A percentile compares a stretch with the other conserved stretches of the same genome.
phyloP scores from a whole-genome alignment of 2,113 vertebrate species.

The Illadopsis cleaveri region DNA sequence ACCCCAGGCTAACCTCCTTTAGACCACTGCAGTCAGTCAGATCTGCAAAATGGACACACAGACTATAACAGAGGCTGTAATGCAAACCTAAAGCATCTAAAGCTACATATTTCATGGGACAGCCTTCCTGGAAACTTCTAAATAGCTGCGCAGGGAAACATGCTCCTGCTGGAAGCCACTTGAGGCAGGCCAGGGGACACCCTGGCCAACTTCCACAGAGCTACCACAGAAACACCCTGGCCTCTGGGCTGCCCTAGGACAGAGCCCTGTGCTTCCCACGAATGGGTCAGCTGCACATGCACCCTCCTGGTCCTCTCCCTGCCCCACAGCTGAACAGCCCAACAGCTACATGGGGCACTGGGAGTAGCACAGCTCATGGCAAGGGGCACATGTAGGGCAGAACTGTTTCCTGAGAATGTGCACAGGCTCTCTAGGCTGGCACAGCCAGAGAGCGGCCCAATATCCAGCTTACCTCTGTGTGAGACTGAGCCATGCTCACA shows the following conservation, averaged over 20 bases:
- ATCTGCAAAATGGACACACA: background rate
- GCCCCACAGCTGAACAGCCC: background rate
- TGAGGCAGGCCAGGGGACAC: background rate
- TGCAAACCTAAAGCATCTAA: background rate
- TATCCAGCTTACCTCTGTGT: background rate
- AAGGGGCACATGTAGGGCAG: background rate
- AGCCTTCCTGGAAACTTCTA: background rate
- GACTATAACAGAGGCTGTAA: accelerated
- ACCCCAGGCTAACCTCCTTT: too few species aligned
- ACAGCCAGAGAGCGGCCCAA: accelerated
- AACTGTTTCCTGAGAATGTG: background rate
- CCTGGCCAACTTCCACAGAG: background rate
- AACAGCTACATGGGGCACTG: background rate
- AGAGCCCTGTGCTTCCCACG: too few species aligned
- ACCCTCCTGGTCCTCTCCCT: background rate
- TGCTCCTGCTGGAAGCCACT: background rate
- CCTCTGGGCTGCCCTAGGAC: background rate
- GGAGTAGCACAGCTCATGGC: background rate
- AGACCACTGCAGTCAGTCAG: background rate
- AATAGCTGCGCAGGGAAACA: background rate
- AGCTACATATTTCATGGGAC: background rate
- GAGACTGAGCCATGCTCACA: background rate
- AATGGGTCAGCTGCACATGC: background rate
- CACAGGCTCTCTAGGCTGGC: background rate
- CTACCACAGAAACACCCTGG: background rate